These are phyloP conservation scores for Alouatta palliata DNA, from an alignment of 2,113 vertebrate species.

Conservation along the genomic window DNA sequence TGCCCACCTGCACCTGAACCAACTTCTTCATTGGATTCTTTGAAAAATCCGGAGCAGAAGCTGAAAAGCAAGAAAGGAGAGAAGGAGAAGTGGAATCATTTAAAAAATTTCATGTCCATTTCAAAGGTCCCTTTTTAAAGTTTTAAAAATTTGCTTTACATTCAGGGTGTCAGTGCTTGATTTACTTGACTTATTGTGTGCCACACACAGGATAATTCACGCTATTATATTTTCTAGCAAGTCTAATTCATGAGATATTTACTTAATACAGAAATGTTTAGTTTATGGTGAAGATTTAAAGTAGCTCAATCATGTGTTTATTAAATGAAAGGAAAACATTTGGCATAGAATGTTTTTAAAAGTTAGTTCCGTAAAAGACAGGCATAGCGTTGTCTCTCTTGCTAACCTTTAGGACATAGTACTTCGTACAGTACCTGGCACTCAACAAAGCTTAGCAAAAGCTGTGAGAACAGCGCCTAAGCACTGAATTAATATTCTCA, in stretches of 20 bases:
- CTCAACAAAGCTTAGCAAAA: background rate
- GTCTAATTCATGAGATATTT: background rate
- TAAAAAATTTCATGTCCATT: background rate
- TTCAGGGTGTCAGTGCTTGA: background rate
- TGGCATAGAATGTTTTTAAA: background rate
- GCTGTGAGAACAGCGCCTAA: background rate
- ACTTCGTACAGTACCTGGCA: background rate
- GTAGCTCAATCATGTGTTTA: background rate
- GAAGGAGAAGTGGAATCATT: background rate
- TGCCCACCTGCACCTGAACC: constrained; percentile 92
- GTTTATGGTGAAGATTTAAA: background rate
- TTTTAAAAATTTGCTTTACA: background rate
- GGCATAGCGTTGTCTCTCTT: background rate
- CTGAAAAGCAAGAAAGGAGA: constrained; percentile 81
- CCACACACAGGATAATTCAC: background rate
- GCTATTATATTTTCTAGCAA: background rate
- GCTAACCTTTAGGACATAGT: background rate
- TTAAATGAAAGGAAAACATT: background rate
- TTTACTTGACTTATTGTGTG: background rate
- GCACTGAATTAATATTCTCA: background rate
- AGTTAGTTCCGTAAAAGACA: background rate
- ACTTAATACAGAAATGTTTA: background rate
- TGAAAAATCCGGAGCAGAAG: constrained; percentile 94
- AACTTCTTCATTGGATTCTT: constrained; percentile 89
- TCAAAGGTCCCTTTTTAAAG: background rate